These are phyloP conservation scores for Cladopsammia gracilis DNA, from an alignment of 64 coral and sea anemone genomes.

Conservation along the genomic window DNA sequence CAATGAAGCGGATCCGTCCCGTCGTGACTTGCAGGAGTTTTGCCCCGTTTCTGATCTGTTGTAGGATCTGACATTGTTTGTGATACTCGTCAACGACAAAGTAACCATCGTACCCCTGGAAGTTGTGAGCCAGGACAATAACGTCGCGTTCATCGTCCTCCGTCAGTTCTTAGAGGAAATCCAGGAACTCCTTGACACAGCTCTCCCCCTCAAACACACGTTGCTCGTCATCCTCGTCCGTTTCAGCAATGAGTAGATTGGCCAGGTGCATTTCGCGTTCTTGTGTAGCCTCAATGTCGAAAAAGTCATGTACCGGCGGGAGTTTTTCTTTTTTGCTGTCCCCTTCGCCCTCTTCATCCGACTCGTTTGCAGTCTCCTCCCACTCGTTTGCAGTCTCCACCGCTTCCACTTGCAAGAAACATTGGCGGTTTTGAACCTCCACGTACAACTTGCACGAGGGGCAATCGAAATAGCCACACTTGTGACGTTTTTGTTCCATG, in stretches of 20 bases:
- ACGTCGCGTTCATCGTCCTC: not conserved
- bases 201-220: conserved; percentile 18
- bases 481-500: not conserved
- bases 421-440: not conserved
- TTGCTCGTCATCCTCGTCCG: not conserved
- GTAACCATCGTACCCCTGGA: conserved; percentile 47
- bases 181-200: not conserved
- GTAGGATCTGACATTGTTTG: not conserved
- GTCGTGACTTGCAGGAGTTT: not conserved
- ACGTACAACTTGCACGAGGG: conserved; percentile 19
- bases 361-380: too few relatives aligned
- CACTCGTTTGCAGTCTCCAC: not conserved
- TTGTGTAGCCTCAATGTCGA: conserved; percentile 52
- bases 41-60: conserved; percentile 6
- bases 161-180: conserved; percentile 2
- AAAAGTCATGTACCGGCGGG: not conserved
- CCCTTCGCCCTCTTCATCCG: not conserved
- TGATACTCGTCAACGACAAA: conserved; percentile 1
- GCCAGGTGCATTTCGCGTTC: not conserved
- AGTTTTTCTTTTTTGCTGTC: not conserved
- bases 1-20: not conserved
- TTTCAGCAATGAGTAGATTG: not conserved
- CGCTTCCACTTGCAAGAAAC: conserved; percentile 5
- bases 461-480: conserved; percentile 17
- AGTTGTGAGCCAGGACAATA: conserved; percentile 46